These are phyloP conservation scores for Mystacides longicornis DNA, from an alignment of 2,888 invertebrate genomes.

Conservation along the genomic window DNA sequence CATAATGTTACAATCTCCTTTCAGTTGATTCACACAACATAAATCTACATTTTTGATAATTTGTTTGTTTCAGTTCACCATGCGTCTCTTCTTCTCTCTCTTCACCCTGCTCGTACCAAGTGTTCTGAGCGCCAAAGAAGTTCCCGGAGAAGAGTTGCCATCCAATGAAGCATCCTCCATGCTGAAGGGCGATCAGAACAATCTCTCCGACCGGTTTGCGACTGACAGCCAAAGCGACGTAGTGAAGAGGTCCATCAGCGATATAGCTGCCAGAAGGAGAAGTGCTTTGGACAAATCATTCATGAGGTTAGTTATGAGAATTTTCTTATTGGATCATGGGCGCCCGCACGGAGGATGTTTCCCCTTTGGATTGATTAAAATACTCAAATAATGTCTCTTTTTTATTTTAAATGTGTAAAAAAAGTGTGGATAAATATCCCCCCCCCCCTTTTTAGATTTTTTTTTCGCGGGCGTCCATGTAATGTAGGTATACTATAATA, in stretches of 20 bases:
- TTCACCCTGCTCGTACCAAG: conserved; percentile 17
- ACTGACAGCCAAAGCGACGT: conserved; percentile 8
- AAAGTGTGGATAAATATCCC: too few relatives aligned
- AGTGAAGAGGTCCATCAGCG: conserved; percentile 24
- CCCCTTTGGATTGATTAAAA: too few relatives aligned
- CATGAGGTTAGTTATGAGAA: conserved; percentile 23
- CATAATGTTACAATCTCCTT: too few relatives aligned
- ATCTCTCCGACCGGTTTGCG: neutral
- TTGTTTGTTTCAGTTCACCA: conserved; percentile 16
- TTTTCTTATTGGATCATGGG: too few relatives aligned
- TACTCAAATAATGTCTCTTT: too few relatives aligned
- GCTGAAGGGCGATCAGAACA: neutral
- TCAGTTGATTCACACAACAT: too few relatives aligned
- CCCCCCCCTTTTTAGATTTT: too few relatives aligned
- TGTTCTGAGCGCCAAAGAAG: conserved; percentile 20
- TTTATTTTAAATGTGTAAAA: too few relatives aligned
- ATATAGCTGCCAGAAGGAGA: conserved; percentile 24
- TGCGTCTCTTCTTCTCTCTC: conserved; percentile 17
- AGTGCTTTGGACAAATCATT: conserved; percentile 25
- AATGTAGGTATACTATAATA: too few relatives aligned
- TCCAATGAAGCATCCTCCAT: conserved; percentile 16
- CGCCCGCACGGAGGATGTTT: too few relatives aligned
- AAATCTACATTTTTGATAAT: neutral
- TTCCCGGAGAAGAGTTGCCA: conserved; percentile 24
- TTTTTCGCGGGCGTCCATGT: too few relatives aligned